Evolutionary conservation across 1,140 invertebrate genomes (phyloP), one percentile per base, ranked within the genome.

Genomic region (Epicauta chinensis): DNA sequence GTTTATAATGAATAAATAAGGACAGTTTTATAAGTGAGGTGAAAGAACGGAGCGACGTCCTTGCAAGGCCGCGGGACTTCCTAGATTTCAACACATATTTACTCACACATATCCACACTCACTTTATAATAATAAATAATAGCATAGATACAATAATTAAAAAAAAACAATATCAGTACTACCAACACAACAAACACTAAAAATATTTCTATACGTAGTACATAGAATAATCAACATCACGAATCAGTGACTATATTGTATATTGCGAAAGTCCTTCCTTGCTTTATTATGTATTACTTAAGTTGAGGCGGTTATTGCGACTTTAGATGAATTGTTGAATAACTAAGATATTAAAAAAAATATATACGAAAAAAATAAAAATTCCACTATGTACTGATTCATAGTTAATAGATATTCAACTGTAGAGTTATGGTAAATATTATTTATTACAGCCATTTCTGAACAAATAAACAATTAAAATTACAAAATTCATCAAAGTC

Each of bases 41-140:
- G 59, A 61, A 61, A 58, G 59, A 61, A 55, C 59, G 39, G 36
- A 57, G 31, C 47, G 32, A 51, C 60, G 63, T 62, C 63, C 63
- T 64, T 64, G 63, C 63, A 64, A 64, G 63, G 63, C 63, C 63
- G 61, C 51, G 55, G 53, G 50, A 63, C 61, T 63, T 63, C 61
- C 61, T 63, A 60, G 61, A 60, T 62, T 62, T 55, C 61, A 58
- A 62, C 54, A 62, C 55, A 47, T 37, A 37, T 37, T 36, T 37
- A 47, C 45, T 47, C 45, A 23, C 23, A 23, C 23, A 23, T 7
- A 23, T 7, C 4, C 4, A 2, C 7, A 23, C 23, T 7, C 4
- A 23, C 7, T 23, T 23, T 23, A 23, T 23, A 5, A 2, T n/a
- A 23, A 23, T 23, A 23, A 23, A 23, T 23, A 23, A n/a, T n/a